Evolutionary conservation across 2,888 invertebrate species (phyloP), one percentile per base, ranked within the genome.

Genomic region (Piscicola geometra): DNA sequence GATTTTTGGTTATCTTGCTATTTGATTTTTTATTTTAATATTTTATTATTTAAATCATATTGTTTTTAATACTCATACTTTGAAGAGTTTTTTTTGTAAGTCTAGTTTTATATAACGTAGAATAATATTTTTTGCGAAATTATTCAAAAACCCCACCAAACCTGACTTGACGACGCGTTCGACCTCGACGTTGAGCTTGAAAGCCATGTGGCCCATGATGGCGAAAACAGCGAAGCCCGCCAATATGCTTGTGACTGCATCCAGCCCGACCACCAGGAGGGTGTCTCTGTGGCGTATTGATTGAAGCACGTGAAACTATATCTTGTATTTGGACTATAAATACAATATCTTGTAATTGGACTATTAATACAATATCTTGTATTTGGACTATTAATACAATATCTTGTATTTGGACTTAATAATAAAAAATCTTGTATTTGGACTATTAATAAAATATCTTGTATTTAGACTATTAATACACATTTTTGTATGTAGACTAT

Each of bases 211-310:
- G 21, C 83, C 83, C 21, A 92, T 87, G 75, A 92, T 90, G 41
- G 91, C 89, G 87, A 92, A 92, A 75, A 92, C 90, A 1, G 90
- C 91, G 79, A 92, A 90, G 0, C 92, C 92, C 30, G 92, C 91
- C 82, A 83, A 81, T 47, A 82, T 78, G 78, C 82, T 82, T 3
- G 80, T 79, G 76, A 78, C 56, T 0, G 76, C 47, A 33, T 76
- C 71, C 35, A 50, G 50, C 21, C 18, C n/a, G 41, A 90, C 89
- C 74, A 92, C 91, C 78, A 92, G 88, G 35, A 91, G 84, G 0
- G 92, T 91, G 82, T 93, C 92, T 18, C 86, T 86, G 79, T 50
- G 41, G 41, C 5, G 30, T 18, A 56, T 25, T n/a, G n/a, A n/a
- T n/a, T n/a, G n/a, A n/a, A n/a, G n/a, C n/a, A n/a, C n/a, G n/a